These are phyloP conservation scores for Orientallactaga sibirica DNA, from an alignment of 2,797 vertebrate genomes.

Conservation along the genomic window DNA sequence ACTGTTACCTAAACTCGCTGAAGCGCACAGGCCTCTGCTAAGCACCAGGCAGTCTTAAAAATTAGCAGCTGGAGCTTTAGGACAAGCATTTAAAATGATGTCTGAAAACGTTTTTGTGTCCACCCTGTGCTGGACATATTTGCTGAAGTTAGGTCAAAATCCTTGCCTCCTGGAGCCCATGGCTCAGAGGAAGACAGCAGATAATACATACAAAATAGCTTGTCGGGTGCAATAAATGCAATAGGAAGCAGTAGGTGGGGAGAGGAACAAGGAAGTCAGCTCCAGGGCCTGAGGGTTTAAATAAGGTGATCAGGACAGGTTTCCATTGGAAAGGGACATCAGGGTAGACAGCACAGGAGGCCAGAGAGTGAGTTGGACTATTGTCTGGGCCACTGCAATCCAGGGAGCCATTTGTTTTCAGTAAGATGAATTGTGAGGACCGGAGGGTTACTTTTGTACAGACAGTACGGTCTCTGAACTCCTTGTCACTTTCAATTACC, in stretches of 20 bases:
- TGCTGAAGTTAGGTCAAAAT: not conserved
- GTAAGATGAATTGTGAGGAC: not conserved
- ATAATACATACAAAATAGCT: not conserved
- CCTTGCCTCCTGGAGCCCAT: not conserved
- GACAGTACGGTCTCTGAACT: conserved; percentile 49
- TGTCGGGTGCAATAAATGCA: not conserved
- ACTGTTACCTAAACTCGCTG: conserved; percentile 7
- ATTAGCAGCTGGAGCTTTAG: conserved; percentile 13
- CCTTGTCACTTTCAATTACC: conserved; percentile 71
- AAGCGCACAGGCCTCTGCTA: not conserved
- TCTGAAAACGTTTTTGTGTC: not conserved
- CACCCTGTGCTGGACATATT: not conserved
- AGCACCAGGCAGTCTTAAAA: conserved; percentile 17
- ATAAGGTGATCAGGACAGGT: too few relatives aligned
- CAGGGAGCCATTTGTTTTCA: conserved; percentile 12
- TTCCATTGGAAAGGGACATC: not conserved
- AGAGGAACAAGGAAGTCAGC: not conserved
- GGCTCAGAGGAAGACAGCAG: not conserved
- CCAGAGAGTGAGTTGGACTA: not conserved
- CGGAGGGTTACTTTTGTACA: conserved; percentile 22
- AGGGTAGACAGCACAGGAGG: not conserved
- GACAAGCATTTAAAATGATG: conserved; percentile 26
- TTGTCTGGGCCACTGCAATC: not conserved
- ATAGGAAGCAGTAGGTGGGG: not conserved
- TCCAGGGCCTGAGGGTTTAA: not conserved